Conservation (phyloP, 1,140 invertebrate genomes). For the Plutomurus gul region DNA sequence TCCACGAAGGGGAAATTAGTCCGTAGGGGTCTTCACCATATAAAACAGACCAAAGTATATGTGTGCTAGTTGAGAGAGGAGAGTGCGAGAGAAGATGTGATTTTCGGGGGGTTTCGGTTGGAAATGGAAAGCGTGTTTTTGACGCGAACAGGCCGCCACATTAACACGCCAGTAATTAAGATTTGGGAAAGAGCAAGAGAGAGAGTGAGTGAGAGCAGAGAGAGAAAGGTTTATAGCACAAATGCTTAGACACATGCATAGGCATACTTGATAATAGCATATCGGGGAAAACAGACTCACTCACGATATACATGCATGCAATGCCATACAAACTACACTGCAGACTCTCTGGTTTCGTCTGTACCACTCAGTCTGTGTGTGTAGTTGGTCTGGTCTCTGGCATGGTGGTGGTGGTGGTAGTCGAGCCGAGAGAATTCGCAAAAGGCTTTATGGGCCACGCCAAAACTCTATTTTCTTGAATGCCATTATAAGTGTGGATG, state of each 20-base stretch:
- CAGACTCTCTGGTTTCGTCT: background rate
- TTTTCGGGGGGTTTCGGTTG: constrained; percentile 40
- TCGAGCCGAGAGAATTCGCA: constrained; percentile 20
- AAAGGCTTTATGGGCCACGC: constrained; percentile 26
- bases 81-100: constrained; percentile 39
- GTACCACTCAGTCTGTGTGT: background rate
- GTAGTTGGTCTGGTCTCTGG: too few relatives aligned
- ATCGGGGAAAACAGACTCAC: background rate
- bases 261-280: background rate
- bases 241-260: background rate
- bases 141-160: constrained; percentile 47
- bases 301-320: background rate
- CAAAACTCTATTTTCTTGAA: constrained; percentile 31
- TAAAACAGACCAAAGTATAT: constrained; percentile 22
- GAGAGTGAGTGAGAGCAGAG: constrained; percentile 7
- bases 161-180: constrained; percentile 51
- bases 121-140: constrained; percentile 48
- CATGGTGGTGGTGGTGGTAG: too few relatives aligned
- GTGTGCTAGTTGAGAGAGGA: constrained; percentile 4
- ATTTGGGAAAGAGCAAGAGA: constrained; percentile 42
- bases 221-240: background rate
- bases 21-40: constrained; percentile 42
- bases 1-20: constrained; percentile 42
- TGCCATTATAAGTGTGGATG: constrained; percentile 1
- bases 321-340: background rate